Base-by-base conservation (phyloP, 2,797 vertebrate species). In the Sphaeramia orbicularis region DNA sequence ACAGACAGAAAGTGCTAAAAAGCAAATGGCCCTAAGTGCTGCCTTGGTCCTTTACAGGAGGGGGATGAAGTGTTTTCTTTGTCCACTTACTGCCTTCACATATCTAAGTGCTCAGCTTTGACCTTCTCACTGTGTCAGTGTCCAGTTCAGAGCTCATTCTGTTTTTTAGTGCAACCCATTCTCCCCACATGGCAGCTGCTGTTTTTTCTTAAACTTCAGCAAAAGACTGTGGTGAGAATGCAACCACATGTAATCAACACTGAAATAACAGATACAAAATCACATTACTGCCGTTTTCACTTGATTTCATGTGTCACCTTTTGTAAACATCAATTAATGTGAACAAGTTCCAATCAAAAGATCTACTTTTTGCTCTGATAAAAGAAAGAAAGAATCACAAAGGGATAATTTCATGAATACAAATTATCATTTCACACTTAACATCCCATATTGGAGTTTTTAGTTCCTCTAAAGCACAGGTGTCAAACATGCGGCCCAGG, bases 31-130 rank as follows among this genome's bases (percentile, higher is more conserved):
- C 58, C 14, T 69, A 69, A 64, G 78, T 86, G 74, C 63, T 61
- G 10, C 74, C 71, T 42, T 27, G 15, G 48, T 62, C 55, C 72
- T 54, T 71, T 44, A 68, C 55, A 40, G 54, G 65, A 82, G 55
- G 37, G 49, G 38, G 40, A 62, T 70, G 15, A 74, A 79, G 76
- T 77, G 58, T 42, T 18, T 48, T 65, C 63, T 75, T 57, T 54
- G 71, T 71, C 70, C 84, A 82, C 68, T 84, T 72, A 61, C 40
- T 78, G 69, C 45, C 48, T 77, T 74, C 65, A 65, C 63, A 38
- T 66, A 18, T 60, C 43, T 65, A 72, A 85, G 84, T 77, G 80
- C 76, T 61, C 30, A 7, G 3, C n/a, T 69, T 74, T 87, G 82
- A 85, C 76, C 77, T 84, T 85, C 66, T 66, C 65, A 65, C 63